A percentile compares a stretch with the other conserved stretches of the same genome.
Conservation (phyloP, 2,888 invertebrate genomes). For the Yponomeuta sedellus region DNA sequence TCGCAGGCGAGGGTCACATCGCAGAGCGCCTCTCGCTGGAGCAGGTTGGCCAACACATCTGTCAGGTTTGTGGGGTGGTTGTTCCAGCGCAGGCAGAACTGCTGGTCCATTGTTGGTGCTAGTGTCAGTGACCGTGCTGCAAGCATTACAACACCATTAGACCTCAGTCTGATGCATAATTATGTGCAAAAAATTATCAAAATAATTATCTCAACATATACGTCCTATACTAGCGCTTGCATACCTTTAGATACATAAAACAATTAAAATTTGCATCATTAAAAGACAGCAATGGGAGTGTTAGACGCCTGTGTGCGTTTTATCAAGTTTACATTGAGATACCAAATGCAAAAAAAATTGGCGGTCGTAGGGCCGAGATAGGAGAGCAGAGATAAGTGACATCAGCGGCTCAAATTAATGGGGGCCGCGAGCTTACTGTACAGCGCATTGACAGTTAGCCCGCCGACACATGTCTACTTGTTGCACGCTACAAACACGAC, state of each 20-base stretch:
- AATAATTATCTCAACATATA: background rate
- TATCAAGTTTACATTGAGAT: slow-evolving; percentile 67
- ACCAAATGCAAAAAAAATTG: slow-evolving; percentile 67
- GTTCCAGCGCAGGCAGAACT: slow-evolving; percentile 96
- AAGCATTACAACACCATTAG: slow-evolving; percentile 32
- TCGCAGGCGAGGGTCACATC: slow-evolving; percentile 96
- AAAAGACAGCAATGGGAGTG: slow-evolving; percentile 3
- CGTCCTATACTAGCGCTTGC: slow-evolving; percentile 18
- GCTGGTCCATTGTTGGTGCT: slow-evolving; percentile 83
- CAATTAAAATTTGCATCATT: slow-evolving; percentile 48
- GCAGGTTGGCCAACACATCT: slow-evolving; percentile 90
- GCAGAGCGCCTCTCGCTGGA: slow-evolving; percentile 92
- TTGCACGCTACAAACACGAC: slow-evolving; percentile 72
- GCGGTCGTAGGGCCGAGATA: slow-evolving; percentile 76
- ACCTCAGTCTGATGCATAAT: background rate
- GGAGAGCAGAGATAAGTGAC: slow-evolving; percentile 75
- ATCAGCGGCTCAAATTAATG: slow-evolving; percentile 76
- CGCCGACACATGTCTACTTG: slow-evolving; percentile 76
- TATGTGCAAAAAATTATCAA: background rate
- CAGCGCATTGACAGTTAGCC: slow-evolving; percentile 76
- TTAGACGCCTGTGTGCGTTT: slow-evolving; percentile 43
- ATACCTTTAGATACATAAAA: slow-evolving; percentile 28
- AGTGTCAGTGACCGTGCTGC: slow-evolving; percentile 76
- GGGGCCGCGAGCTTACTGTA: slow-evolving; percentile 76
- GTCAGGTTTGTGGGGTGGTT: slow-evolving; percentile 94